A percentile compares a stretch with the other conserved stretches of the same genome.
Conservation (phyloP, 2,888 invertebrate genomes). For the Hypsopygia costalis region DNA sequence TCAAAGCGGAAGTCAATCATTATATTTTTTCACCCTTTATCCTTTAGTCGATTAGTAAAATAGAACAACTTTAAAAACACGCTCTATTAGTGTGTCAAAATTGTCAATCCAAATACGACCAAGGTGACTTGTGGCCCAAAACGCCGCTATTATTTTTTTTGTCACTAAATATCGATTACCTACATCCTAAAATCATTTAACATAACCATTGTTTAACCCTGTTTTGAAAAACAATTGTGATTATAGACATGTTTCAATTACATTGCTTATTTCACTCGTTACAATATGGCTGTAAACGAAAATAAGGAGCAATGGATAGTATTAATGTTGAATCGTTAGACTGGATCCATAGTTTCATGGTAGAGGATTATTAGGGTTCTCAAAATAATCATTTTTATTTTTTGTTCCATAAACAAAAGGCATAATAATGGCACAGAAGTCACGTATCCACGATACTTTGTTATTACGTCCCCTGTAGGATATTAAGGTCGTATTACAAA, state of each 20-base stretch:
- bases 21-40: not conserved
- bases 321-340: not conserved
- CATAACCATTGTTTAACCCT: constrained; percentile 18
- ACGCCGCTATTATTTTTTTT: constrained; percentile 9
- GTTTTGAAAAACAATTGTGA: not conserved
- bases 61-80: not conserved
- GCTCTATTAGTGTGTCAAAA: not conserved
- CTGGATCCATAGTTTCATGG: constrained; percentile 3
- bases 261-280: not conserved
- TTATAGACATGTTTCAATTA: not conserved
- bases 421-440: constrained; percentile 66
- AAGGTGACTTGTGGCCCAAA: constrained; percentile 7
- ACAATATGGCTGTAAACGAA: not conserved
- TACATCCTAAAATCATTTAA: constrained; percentile 38
- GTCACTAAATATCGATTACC: constrained; percentile 10
- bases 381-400: constrained; percentile 28
- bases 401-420: constrained; percentile 35
- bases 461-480: constrained; percentile 51
- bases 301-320: not conserved
- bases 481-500: constrained; percentile 67
- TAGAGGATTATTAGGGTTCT: constrained; percentile 1
- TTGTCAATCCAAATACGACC: not conserved
- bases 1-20: not conserved
- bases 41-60: not conserved
- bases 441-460: constrained; percentile 61